phyloP scores from a whole-genome alignment of 1,140 invertebrate genomes.

The Spodoptera litura region DNA sequence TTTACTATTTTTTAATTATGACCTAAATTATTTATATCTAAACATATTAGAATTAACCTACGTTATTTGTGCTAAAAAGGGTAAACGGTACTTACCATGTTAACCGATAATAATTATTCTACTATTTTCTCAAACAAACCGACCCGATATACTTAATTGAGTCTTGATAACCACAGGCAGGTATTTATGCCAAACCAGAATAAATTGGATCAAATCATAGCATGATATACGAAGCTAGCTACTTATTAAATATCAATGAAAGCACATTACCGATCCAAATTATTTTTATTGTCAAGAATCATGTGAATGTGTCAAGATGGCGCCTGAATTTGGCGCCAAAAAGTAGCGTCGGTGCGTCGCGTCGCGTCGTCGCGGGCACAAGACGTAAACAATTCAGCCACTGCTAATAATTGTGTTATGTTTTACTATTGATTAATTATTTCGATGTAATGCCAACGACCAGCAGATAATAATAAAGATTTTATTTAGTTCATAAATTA shows the following conservation, averaged over 20 bases:
- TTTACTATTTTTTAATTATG: too few species aligned
- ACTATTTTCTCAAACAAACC: too few species aligned
- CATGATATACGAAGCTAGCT: background rate
- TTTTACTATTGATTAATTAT: constrained; percentile 52
- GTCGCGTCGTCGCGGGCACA: constrained; percentile 44
- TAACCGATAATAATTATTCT: too few species aligned
- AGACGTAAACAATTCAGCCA: constrained; percentile 51
- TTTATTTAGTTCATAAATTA: background rate
- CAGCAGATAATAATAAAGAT: background rate
- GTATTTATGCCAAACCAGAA: too few species aligned
- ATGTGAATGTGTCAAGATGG: constrained; percentile 75
- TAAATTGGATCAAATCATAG: background rate
- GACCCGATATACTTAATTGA: too few species aligned
- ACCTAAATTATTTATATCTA: too few species aligned
- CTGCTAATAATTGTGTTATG: constrained; percentile 51
- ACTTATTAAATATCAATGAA: constrained; percentile 50
- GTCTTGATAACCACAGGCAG: too few species aligned
- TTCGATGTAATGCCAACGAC: constrained; percentile 13
- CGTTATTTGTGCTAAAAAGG: too few species aligned
- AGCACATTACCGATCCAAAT: constrained; percentile 60
- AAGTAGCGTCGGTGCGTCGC: constrained; percentile 53
- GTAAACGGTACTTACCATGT: too few species aligned
- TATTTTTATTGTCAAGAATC: constrained; percentile 78
- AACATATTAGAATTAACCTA: too few species aligned
- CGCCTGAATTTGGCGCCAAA: constrained; percentile 72